Conservation (phyloP, 2,797 vertebrate genomes). For the Apodemus agrarius region DNA sequence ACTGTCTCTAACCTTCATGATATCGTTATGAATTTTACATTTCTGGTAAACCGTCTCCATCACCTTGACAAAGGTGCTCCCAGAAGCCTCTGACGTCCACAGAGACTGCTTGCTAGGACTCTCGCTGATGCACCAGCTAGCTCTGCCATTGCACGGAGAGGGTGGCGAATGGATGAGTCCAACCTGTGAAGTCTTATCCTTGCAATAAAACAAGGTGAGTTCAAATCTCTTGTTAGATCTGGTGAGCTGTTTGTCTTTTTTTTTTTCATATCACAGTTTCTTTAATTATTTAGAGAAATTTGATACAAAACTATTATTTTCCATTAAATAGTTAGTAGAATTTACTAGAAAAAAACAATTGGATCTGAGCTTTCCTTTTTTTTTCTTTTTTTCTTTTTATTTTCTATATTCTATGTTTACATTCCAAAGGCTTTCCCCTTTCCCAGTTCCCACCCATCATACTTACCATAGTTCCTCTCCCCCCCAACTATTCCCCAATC, state of each 20-base stretch:
- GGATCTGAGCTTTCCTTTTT: background rate
- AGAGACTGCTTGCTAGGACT: fast-evolving
- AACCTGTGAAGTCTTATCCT: background rate
- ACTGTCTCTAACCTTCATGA: background rate
- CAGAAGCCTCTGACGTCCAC: background rate
- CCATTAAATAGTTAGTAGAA: background rate
- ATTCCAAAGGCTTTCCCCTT: too few species aligned
- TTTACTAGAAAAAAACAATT: background rate
- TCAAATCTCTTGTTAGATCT: background rate
- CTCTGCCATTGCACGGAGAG: background rate
- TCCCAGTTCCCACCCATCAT: too few species aligned
- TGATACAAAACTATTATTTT: background rate
- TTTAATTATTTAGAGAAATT: background rate
- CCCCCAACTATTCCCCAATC: too few species aligned
- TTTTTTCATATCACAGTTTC: background rate
- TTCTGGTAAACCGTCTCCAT: background rate
- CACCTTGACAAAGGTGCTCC: background rate
- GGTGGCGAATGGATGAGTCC: background rate
- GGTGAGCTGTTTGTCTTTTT: background rate
- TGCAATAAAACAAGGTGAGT: background rate
- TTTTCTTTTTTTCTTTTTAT: too few species aligned
- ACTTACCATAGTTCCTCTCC: too few species aligned
- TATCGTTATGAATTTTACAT: background rate
- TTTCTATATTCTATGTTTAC: too few species aligned
- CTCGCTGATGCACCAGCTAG: fast-evolving